A percentile compares a stretch with the other conserved stretches of the same genome.
These are phyloP conservation scores for Eidolon helvum DNA, from an alignment of 2,113 vertebrate species.

Conservation along the genomic window DNA sequence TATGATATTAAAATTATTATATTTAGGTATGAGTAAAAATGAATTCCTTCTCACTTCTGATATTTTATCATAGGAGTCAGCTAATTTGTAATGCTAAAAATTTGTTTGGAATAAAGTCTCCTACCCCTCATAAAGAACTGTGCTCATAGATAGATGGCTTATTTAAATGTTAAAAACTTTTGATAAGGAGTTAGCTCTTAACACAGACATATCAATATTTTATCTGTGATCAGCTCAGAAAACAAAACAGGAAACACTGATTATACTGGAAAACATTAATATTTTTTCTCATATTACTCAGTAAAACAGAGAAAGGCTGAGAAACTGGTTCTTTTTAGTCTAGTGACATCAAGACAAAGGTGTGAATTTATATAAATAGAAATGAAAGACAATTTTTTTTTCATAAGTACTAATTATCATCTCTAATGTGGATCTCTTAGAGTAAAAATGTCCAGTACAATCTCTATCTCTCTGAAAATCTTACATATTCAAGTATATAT, in stretches of 20 bases:
- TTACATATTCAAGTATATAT: neutral
- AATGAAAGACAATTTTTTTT: neutral
- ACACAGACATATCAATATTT: neutral
- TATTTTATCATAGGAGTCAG: neutral
- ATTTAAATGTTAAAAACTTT: neutral
- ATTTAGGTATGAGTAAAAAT: neutral
- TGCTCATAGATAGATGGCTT: neutral
- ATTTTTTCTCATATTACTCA: neutral
- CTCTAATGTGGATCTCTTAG: neutral
- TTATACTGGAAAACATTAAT: neutral
- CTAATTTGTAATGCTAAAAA: neutral
- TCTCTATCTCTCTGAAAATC: neutral
- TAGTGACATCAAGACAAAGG: neutral
- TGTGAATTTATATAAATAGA: neutral
- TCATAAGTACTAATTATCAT: neutral
- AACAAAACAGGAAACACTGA: neutral
- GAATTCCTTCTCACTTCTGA: neutral
- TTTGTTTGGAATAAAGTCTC: neutral
- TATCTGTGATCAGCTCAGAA: neutral
- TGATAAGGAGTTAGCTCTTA: neutral
- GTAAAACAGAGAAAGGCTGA: neutral
- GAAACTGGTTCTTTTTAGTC: neutral
- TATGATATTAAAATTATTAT: neutral
- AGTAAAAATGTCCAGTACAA: neutral
- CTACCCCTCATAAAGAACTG: neutral